phyloP scores from a whole-genome alignment of 2,888 invertebrate species.

The Macaria liturata region DNA sequence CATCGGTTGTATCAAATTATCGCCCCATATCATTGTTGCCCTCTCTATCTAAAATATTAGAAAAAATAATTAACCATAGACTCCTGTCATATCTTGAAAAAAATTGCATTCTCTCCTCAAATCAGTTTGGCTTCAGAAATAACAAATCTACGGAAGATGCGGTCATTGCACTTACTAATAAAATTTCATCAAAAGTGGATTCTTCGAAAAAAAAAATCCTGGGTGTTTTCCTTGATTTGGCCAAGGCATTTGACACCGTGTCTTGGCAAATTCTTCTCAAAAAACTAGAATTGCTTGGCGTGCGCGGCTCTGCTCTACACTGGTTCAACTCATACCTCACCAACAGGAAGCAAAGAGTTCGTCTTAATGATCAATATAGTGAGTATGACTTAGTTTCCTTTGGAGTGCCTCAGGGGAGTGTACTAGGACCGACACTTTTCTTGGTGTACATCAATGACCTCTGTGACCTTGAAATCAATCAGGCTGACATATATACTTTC shows the following conservation, averaged over 20 bases:
- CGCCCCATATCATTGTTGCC: constrained; percentile 7
- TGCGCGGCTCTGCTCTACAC: neutral
- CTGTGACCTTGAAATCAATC: neutral
- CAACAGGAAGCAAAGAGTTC: neutral
- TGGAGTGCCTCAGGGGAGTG: constrained; percentile 29
- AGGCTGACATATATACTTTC: neutral
- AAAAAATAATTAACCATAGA: constrained; percentile 7
- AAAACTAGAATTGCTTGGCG: neutral
- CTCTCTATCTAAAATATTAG: constrained; percentile 8
- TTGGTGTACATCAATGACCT: neutral
- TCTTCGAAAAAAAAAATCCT: neutral
- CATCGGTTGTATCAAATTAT: neutral
- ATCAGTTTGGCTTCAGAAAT: constrained; percentile 5
- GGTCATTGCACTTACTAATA: neutral
- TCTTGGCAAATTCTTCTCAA: neutral
- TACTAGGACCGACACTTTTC: constrained; percentile 21
- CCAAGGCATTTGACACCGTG: too few species aligned
- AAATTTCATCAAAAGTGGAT: neutral
- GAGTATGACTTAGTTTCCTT: neutral
- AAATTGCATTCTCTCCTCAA: neutral
- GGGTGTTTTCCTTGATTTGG: neutral
- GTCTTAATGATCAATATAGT: neutral
- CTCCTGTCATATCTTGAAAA: constrained; percentile 3
- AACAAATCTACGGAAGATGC: constrained; percentile 5
- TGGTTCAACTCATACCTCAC: neutral